These are phyloP conservation scores for Syngnathus floridae DNA, from an alignment of 2,113 vertebrate species.

Conservation along the genomic window DNA sequence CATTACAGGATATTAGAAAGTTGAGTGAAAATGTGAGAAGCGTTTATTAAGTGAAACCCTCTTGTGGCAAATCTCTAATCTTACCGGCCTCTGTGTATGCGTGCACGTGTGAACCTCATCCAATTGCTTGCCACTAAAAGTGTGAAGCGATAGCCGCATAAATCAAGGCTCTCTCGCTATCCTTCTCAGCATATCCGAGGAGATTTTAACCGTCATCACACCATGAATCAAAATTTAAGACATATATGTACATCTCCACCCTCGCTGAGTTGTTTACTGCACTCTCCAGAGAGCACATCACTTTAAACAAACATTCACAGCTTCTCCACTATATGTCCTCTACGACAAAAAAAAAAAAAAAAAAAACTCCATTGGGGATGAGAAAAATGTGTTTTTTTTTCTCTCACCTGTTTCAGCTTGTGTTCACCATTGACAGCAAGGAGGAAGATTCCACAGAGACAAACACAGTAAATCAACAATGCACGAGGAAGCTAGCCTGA, in stretches of 20 bases:
- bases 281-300: conserved; percentile 12
- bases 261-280: conserved; percentile 28
- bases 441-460: conserved; percentile 7
- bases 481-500: conserved; percentile 11
- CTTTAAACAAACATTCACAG: conserved; percentile 10
- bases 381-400: not conserved
- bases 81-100: not conserved
- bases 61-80: not conserved
- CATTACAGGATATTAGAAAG: not conserved
- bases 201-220: conserved; percentile 20
- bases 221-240: conserved; percentile 30
- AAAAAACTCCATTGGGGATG: not conserved
- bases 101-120: not conserved
- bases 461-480: not conserved
- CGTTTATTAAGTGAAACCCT: conserved; percentile 16
- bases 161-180: conserved; percentile 34
- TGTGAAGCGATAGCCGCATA: conserved; percentile 21
- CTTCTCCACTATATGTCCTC: not conserved
- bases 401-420: not conserved
- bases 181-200: conserved; percentile 21
- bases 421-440: not conserved
- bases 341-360: not conserved
- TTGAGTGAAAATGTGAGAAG: conserved; percentile 7
- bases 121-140: conserved; percentile 18
- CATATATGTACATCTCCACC: conserved; percentile 13